These are phyloP conservation scores for Genyomyrus donnyi DNA, from an alignment of 2,113 vertebrate genomes.

Conservation along the genomic window DNA sequence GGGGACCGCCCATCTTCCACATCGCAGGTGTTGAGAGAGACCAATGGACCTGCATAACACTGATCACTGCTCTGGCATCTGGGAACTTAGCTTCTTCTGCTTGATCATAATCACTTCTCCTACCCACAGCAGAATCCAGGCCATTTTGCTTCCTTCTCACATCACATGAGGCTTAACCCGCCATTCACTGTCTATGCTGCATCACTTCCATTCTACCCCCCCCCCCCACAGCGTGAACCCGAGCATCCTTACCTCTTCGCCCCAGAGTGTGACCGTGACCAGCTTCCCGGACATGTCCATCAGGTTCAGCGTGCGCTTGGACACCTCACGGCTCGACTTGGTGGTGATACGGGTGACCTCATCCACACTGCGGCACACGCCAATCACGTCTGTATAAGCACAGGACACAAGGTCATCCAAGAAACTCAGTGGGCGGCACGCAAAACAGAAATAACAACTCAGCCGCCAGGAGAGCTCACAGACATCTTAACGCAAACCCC, in stretches of 20 bases:
- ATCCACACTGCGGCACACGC: slow-evolving; percentile 83
- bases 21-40: neutral
- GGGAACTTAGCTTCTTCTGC: neutral
- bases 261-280: slow-evolving; percentile 86
- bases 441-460: neutral
- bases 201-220: neutral
- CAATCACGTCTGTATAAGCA: slow-evolving; percentile 80
- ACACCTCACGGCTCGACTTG: slow-evolving; percentile 80
- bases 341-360: slow-evolving; percentile 78
- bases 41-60: neutral
- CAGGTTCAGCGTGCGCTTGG: slow-evolving; percentile 78
- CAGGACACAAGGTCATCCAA: neutral
- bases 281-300: slow-evolving; percentile 85
- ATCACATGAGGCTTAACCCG: neutral
- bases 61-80: neutral
- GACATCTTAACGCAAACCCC: neutral
- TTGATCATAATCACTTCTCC: neutral
- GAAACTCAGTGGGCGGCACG: neutral
- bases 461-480: neutral
- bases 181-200: neutral
- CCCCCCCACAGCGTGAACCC: rapidly evolving
- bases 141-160: neutral
- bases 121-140: neutral
- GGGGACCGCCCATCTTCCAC: neutral
- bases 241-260: slow-evolving; percentile 69